A percentile compares a stretch with the other conserved stretches of the same genome.
Evolutionary conservation across 2,113 vertebrate species (phyloP).

Genomic region (Hypocryptadius cinnamomeus): DNA sequence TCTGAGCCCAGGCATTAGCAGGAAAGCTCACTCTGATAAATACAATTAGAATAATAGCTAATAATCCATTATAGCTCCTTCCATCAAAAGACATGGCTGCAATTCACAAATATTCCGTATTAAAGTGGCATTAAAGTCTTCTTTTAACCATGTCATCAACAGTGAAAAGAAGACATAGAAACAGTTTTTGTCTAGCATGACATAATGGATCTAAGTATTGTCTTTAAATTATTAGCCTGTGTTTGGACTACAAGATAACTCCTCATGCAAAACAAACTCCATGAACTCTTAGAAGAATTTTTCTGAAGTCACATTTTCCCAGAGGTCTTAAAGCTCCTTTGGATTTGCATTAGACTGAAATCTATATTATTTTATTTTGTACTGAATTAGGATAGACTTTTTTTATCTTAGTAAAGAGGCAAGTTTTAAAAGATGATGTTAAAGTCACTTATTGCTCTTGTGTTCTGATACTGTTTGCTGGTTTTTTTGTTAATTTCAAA

Average conservation of each 20-base stretch:
- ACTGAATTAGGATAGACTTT: not conserved
- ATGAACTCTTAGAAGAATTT: not conserved
- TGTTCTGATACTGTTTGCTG: constrained; percentile 5
- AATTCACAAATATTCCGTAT: not conserved
- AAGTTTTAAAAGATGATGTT: not conserved
- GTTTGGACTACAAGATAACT: not conserved
- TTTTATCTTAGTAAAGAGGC: not conserved
- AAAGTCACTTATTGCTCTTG: not conserved
- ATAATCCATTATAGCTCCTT: not conserved
- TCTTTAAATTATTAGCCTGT: not conserved
- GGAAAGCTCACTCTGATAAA: not conserved
- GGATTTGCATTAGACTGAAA: not conserved
- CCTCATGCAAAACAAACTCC: not conserved
- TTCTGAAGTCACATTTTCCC: not conserved
- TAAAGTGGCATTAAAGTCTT: not conserved
- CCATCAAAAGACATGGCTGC: not conserved
- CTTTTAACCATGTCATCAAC: not conserved
- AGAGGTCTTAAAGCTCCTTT: not conserved
- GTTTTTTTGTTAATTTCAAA: constrained; percentile 21
- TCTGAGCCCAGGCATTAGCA: not conserved
- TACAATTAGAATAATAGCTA: not conserved
- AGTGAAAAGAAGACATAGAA: not conserved
- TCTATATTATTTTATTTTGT: not conserved
- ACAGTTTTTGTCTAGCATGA: not conserved
- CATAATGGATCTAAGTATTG: not conserved